Conservation (phyloP, 2,888 invertebrate species). For the Terebella lapidaria region DNA sequence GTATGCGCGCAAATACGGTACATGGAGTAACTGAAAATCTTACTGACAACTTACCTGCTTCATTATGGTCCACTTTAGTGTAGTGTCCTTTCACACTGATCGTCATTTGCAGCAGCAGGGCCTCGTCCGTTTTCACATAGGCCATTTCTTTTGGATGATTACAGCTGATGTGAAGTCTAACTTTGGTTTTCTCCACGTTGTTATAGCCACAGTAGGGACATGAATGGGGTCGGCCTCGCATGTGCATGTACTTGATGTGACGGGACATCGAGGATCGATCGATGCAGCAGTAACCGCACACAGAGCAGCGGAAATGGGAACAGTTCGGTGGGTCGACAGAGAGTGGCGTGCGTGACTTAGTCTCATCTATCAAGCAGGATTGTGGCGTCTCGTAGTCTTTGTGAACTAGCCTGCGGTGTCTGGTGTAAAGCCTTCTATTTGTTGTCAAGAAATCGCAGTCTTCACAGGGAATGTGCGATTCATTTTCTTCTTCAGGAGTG, state of each 20-base stretch:
- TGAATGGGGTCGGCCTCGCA: conserved; percentile 17
- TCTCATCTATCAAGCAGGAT: no score
- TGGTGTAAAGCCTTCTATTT: no score
- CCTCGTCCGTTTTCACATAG: not conserved
- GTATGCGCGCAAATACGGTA: no score
- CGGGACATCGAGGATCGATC: conserved; percentile 24
- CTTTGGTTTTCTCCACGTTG: conserved; percentile 26
- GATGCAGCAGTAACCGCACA: conserved; percentile 18
- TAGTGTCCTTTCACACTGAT: not conserved
- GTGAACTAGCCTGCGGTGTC: no score
- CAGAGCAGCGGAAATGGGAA: conserved; percentile 15
- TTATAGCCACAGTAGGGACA: conserved; percentile 23
- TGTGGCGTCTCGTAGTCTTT: no score
- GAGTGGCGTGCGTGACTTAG: no score
- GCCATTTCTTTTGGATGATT: not conserved
- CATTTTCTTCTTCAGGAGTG: not conserved
- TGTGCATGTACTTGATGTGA: conserved; percentile 25
- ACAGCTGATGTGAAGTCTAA: not conserved
- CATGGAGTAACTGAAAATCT: no score
- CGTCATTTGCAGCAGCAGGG: not conserved
- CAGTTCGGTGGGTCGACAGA: no score
- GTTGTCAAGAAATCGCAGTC: no score
- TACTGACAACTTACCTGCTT: not conserved
- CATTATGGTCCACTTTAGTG: not conserved
- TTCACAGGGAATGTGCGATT: not conserved